These are phyloP conservation scores for Tamandua tetradactyla DNA, from an alignment of 2,797 vertebrate species.

Conservation along the genomic window DNA sequence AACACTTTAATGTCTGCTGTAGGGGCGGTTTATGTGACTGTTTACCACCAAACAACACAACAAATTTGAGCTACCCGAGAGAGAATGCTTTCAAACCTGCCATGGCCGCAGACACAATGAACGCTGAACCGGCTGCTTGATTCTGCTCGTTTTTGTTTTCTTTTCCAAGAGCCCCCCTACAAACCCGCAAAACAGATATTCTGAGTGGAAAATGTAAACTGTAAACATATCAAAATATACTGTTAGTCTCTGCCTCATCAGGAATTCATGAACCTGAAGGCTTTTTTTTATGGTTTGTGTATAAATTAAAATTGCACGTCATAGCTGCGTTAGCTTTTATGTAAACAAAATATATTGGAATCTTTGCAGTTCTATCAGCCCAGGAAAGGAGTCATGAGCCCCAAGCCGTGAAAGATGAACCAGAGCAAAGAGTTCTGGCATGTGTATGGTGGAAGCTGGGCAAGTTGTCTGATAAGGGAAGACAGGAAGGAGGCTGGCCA, in stretches of 20 bases:
- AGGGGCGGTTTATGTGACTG: conserved; percentile 54
- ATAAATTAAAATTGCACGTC: conserved; percentile 86
- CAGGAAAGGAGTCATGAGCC: conserved; percentile 55
- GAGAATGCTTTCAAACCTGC: conserved; percentile 64
- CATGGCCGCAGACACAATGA: conserved; percentile 49
- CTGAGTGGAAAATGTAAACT: conserved; percentile 77
- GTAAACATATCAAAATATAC: conserved; percentile 78
- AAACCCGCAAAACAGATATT: conserved; percentile 65
- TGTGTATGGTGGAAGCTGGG: background rate
- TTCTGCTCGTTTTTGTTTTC: conserved; percentile 65
- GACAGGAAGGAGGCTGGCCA: background rate
- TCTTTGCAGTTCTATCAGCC: conserved; percentile 47
- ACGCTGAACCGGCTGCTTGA: conserved; percentile 47
- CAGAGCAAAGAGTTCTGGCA: background rate
- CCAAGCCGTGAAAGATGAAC: conserved; percentile 29
- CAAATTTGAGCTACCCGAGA: conserved; percentile 45
- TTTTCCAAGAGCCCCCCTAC: conserved; percentile 52
- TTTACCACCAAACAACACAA: conserved; percentile 62
- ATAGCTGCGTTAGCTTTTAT: conserved; percentile 80
- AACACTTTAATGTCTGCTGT: conserved; percentile 51
- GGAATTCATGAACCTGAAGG: conserved; percentile 85
- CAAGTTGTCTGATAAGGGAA: background rate
- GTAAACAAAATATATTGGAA: conserved; percentile 78
- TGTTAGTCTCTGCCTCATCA: conserved; percentile 79
- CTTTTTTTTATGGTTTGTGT: conserved; percentile 82